A percentile compares a stretch with the other conserved stretches of the same genome.
Conservation (phyloP, 2,888 invertebrate genomes). For the Drosophila anomalata region DNA sequence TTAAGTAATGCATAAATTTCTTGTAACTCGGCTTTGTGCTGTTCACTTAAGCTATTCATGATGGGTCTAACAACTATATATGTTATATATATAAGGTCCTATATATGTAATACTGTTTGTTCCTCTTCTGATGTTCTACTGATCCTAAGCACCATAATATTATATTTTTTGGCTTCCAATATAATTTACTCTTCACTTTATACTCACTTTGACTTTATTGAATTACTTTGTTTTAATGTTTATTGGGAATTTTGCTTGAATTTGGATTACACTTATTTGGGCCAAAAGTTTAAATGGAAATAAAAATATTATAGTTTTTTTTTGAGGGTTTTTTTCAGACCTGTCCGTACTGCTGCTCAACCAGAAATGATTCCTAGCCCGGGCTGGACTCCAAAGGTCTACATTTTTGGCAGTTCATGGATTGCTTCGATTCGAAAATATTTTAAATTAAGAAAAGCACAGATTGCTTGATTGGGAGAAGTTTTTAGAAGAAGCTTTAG, state of each 20-base stretch:
- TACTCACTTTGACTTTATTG: neutral
- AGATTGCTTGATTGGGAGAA: neutral
- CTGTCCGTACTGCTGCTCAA: neutral
- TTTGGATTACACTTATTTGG: neutral
- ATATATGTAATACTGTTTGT: too few relatives aligned
- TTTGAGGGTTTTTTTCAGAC: neutral
- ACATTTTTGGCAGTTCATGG: neutral
- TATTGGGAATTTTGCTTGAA: neutral
- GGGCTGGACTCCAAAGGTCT: neutral
- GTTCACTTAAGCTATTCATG: neutral
- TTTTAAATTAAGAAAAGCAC: neutral
- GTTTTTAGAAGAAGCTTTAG: neutral
- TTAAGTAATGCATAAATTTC: conserved; percentile 11
- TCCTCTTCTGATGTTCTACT: too few relatives aligned
- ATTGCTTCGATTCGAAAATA: neutral
- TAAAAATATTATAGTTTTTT: neutral
- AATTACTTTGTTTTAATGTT: neutral
- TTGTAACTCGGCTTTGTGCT: neutral
- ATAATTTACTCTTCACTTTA: neutral
- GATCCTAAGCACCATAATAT: too few relatives aligned
- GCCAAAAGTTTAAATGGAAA: neutral
- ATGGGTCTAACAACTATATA: too few relatives aligned
- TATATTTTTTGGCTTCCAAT: too few relatives aligned
- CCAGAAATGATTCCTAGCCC: neutral
- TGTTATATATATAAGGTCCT: too few relatives aligned